Conservation (phyloP, 2,888 invertebrate genomes). For the Melangyna quadrimaculata region DNA sequence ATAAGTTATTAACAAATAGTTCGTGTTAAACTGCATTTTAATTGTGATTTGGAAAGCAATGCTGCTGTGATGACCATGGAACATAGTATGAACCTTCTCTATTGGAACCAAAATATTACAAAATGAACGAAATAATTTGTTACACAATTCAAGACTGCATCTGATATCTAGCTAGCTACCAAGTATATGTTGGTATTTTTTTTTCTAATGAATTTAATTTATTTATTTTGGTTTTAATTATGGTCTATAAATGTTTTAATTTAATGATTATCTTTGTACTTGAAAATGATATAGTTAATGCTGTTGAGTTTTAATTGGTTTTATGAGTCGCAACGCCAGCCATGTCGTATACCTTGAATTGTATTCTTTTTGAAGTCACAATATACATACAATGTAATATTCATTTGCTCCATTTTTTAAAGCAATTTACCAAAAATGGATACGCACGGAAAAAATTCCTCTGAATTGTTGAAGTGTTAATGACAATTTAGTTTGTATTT, state of each 20-base stretch:
- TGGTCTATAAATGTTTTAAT: not conserved
- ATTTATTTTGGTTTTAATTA: not conserved
- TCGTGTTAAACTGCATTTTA: constrained; percentile 60
- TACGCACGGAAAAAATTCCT: constrained; percentile 3
- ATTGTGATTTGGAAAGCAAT: constrained; percentile 36
- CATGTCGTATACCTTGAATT: constrained; percentile 38
- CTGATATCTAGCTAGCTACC: no score
- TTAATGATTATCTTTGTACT: constrained; percentile 36
- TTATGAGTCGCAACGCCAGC: not conserved
- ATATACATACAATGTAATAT: not conserved
- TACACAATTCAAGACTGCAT: constrained; percentile 5
- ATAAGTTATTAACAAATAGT: constrained; percentile 57
- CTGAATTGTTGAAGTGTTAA: not conserved
- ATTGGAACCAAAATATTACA: constrained; percentile 6
- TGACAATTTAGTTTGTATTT: not conserved
- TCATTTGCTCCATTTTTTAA: constrained; percentile 11
- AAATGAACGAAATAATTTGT: not conserved
- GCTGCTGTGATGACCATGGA: constrained; percentile 44
- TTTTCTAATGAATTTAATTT: not conserved
- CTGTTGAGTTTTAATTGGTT: constrained; percentile 27
- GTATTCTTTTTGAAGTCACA: not conserved
- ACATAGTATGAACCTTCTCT: not conserved
- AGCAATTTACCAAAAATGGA: constrained; percentile 25
- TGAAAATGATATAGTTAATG: constrained; percentile 20
- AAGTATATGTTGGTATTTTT: not conserved